Conservation (phyloP, 2,113 vertebrate genomes). For the Nanger granti region DNA sequence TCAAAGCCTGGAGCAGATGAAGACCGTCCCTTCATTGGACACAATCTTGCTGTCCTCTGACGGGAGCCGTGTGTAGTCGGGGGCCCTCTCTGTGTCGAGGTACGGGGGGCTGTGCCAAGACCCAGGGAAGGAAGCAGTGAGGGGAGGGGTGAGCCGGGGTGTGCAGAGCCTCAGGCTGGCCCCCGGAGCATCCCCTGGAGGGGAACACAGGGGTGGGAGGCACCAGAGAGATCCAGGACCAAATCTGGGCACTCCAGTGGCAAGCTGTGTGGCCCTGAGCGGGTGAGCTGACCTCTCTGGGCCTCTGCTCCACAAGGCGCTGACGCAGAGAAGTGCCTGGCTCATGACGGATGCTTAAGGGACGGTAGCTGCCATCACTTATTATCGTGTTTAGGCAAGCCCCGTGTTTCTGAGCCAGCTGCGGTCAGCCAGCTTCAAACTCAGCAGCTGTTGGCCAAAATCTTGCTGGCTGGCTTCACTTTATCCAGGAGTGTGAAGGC, state of each 20-base stretch:
- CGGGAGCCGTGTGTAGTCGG: rapidly evolving
- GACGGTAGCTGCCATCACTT: not conserved
- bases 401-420: not conserved
- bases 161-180: not conserved
- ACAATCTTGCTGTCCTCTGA: not conserved
- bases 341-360: constrained; percentile 1
- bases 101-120: not conserved
- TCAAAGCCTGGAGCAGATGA: not conserved
- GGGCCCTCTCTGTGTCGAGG: rapidly evolving
- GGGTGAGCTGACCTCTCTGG: not conserved
- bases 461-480: not conserved
- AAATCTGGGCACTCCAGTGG: not conserved
- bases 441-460: not conserved
- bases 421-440: not conserved
- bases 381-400: not conserved
- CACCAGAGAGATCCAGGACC: not conserved
- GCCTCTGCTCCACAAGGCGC: not conserved
- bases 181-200: not conserved
- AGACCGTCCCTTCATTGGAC: not conserved
- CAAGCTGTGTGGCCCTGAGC: not conserved
- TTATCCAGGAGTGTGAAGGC: not conserved
- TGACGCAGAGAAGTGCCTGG: not conserved
- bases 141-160: not conserved
- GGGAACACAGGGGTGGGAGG: rapidly evolving
- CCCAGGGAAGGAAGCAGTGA: not conserved